Percentiles rank a stretch among this genome's conserved stretches.
Evolutionary conservation across 2,888 invertebrate genomes (phyloP).

Genomic region (Heliconius erato): DNA sequence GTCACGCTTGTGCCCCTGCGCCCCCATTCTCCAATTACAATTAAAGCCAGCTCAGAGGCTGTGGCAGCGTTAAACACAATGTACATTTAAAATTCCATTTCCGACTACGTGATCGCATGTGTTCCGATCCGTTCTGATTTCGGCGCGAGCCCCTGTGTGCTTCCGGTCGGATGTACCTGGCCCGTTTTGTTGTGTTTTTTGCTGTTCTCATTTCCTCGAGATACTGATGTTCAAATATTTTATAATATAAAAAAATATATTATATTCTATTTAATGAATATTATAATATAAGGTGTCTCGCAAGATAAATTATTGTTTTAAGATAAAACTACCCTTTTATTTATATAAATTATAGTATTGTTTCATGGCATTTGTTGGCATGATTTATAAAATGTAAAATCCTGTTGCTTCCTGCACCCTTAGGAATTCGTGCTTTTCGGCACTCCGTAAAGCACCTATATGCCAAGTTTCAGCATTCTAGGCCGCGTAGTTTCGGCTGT

Average conservation of each 20-base stretch:
- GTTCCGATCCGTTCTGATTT: slow-evolving; percentile 69
- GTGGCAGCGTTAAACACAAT: slow-evolving; percentile 63
- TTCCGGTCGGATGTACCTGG: slow-evolving; percentile 48
- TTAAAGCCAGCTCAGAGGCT: background rate
- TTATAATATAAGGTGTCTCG: background rate
- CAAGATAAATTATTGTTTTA: too few species aligned
- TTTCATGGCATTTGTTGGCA: too few species aligned
- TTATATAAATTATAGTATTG: too few species aligned
- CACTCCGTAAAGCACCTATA: too few species aligned
- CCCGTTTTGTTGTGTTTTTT: slow-evolving; percentile 28
- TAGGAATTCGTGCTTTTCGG: too few species aligned
- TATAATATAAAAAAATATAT: background rate
- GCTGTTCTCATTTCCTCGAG: background rate
- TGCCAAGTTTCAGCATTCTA: too few species aligned
- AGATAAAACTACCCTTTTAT: too few species aligned
- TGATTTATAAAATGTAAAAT: too few species aligned
- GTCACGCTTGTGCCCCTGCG: too few species aligned
- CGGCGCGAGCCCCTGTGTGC: slow-evolving; percentile 54
- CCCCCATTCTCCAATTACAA: slow-evolving; percentile 2
- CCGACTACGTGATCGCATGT: slow-evolving; percentile 74
- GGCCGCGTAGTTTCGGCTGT: too few species aligned
- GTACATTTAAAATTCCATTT: slow-evolving; percentile 83
- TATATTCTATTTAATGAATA: background rate
- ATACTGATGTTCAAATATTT: background rate
- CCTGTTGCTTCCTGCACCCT: too few species aligned